These are phyloP conservation scores for Zosterops borbonicus DNA, from an alignment of 2,113 vertebrate genomes.

Conservation along the genomic window DNA sequence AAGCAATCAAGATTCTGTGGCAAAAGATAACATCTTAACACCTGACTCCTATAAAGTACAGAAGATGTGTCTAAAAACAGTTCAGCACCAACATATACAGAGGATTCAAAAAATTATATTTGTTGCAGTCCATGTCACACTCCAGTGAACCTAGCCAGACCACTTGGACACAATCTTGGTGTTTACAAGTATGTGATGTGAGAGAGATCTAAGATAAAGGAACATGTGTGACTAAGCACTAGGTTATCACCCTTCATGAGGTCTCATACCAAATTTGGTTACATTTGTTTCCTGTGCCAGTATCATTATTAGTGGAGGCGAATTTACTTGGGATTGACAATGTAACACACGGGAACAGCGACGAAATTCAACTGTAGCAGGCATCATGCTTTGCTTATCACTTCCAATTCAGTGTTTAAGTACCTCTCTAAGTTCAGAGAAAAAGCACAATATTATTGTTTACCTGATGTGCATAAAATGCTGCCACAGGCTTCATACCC, in stretches of 20 bases:
- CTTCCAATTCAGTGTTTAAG: not conserved
- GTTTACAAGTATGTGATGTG: not conserved
- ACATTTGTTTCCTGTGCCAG: not conserved
- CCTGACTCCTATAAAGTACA: not conserved
- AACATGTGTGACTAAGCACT: not conserved
- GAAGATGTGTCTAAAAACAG: not conserved
- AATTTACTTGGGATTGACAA: not conserved
- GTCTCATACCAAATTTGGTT: not conserved
- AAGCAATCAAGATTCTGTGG: not conserved
- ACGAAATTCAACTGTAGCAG: not conserved
- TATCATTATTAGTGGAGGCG: not conserved
- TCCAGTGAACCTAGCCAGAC: not conserved
- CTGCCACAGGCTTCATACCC: slow-evolving; percentile 89
- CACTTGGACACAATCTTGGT: not conserved
- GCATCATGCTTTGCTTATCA: not conserved
- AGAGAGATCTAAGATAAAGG: not conserved
- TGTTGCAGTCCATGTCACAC: not conserved
- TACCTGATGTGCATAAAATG: slow-evolving; percentile 94
- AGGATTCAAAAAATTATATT: not conserved
- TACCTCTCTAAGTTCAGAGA: not conserved
- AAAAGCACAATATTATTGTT: not conserved
- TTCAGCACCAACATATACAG: not conserved
- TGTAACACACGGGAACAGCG: not conserved
- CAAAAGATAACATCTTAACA: not conserved
- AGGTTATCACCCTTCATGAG: not conserved